Conservation (phyloP, 2,797 vertebrate species). For the Meda fulgida region DNA sequence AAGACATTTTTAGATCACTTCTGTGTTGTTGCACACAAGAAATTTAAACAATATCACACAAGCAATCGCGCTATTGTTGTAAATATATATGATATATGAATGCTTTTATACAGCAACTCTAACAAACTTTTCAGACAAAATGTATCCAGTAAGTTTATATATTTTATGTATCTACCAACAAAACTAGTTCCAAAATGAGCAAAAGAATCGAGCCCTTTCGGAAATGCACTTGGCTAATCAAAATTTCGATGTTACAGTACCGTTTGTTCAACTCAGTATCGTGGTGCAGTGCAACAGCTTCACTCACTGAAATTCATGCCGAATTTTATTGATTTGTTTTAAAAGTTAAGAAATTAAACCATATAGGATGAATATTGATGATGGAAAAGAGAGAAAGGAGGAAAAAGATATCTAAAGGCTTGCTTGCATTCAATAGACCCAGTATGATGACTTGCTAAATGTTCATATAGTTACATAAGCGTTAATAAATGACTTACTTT, state of each 20-base stretch:
- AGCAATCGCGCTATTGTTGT: neutral
- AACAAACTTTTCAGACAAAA: neutral
- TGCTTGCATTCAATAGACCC: neutral
- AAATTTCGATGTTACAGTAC: neutral
- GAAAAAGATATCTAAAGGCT: neutral
- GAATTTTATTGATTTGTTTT: no score
- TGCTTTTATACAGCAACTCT: neutral
- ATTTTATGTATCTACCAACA: neutral
- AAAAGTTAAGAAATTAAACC: neutral
- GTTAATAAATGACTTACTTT: neutral
- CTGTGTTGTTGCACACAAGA: neutral
- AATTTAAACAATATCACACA: neutral
- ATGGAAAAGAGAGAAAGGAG: neutral
- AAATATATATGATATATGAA: neutral
- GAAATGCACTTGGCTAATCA: neutral
- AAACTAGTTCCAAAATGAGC: neutral
- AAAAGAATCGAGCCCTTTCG: neutral
- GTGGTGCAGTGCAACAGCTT: neutral
- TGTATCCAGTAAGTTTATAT: neutral
- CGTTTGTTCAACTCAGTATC: neutral
- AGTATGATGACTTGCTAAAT: neutral
- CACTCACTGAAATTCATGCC: neutral
- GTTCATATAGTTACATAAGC: neutral
- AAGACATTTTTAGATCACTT: neutral
- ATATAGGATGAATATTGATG: neutral